Conservation (phyloP, 2,797 vertebrate genomes). For the Rhincodon typus region DNA sequence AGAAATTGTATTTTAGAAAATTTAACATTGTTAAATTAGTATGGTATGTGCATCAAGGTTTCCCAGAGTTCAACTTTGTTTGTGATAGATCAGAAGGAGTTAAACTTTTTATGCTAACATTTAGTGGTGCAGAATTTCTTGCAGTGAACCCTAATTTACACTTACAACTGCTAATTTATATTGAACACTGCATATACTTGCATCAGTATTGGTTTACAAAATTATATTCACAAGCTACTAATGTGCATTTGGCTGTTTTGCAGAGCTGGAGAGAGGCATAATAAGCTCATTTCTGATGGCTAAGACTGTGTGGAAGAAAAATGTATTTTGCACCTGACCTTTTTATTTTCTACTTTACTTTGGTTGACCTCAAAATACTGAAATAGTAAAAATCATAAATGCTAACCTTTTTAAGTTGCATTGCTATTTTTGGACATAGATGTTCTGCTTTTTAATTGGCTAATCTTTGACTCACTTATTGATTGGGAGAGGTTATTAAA, state of each 20-base stretch:
- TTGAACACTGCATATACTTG: slow-evolving; percentile 5
- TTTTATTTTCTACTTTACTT: neutral
- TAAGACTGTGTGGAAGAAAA: neutral
- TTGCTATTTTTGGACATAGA: neutral
- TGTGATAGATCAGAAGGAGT: neutral
- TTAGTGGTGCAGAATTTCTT: neutral
- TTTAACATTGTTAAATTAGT: slow-evolving; percentile 15
- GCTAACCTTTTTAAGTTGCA: neutral
- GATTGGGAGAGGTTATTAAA: neutral
- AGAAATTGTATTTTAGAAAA: slow-evolving; percentile 27
- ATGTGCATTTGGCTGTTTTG: neutral
- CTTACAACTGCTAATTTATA: neutral
- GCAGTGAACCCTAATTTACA: neutral
- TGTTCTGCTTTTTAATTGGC: neutral
- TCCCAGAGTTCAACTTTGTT: neutral
- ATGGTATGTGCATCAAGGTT: neutral
- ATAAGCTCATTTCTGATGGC: neutral
- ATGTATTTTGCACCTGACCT: neutral
- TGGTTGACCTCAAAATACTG: neutral
- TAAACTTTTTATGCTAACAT: neutral
- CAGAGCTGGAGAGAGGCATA: neutral
- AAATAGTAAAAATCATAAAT: neutral
- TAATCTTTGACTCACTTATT: neutral
- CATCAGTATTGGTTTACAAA: slow-evolving; percentile 7
- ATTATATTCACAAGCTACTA: neutral